phyloP scores from a whole-genome alignment of 2,113 vertebrate species.

The Tauraco erythrolophus region DNA sequence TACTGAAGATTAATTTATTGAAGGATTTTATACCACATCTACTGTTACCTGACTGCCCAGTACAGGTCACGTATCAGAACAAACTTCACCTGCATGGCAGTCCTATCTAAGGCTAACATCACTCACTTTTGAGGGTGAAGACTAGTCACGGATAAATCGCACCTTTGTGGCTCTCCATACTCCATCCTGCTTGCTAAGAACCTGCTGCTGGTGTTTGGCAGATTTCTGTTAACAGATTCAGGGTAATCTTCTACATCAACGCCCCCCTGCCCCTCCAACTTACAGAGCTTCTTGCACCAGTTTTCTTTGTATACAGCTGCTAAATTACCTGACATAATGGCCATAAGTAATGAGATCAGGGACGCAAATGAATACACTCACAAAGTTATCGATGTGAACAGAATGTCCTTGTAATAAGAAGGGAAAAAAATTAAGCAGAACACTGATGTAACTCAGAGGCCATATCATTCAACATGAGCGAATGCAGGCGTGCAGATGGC shows the following conservation, averaged over 20 bases:
- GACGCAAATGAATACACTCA: neutral
- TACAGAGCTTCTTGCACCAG: neutral
- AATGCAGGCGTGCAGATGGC: neutral
- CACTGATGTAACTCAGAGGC: neutral
- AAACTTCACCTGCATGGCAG: neutral
- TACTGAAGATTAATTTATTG: neutral
- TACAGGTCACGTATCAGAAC: neutral
- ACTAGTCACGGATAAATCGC: neutral
- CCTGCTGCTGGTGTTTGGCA: neutral
- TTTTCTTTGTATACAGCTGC: neutral
- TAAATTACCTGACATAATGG: neutral
- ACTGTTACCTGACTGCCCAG: neutral
- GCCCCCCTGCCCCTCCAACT: fast-evolving
- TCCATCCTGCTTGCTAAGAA: neutral
- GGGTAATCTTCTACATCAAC: neutral
- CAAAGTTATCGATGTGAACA: neutral
- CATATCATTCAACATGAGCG: neutral
- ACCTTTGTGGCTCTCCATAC: neutral
- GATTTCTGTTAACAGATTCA: neutral
- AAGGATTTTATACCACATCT: neutral
- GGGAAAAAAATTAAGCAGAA: neutral
- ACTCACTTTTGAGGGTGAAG: neutral
- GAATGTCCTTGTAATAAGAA: neutral
- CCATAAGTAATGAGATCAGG: neutral
- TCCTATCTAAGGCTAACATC: neutral